phyloP scores from a whole-genome alignment of 2,888 invertebrate species.

The Drosophila emarginata region DNA sequence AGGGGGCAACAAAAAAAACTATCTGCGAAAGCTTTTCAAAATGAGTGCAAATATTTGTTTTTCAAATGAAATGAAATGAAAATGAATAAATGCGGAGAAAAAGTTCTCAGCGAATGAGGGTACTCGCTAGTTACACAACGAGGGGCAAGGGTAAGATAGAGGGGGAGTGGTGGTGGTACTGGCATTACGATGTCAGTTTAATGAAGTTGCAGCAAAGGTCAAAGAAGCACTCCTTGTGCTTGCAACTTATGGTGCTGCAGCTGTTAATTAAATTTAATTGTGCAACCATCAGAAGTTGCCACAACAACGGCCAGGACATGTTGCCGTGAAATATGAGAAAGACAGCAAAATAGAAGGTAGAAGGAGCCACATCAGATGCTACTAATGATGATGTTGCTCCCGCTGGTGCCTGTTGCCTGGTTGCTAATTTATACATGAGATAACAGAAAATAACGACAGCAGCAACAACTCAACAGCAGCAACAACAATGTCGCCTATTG shows the following conservation, averaged over 20 bases:
- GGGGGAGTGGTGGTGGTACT: not conserved
- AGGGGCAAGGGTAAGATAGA: not conserved
- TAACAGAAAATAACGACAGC: conserved; percentile 46
- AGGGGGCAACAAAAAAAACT: not conserved
- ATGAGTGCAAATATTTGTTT: conserved; percentile 65
- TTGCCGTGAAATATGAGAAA: conserved; percentile 43
- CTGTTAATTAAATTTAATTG: conserved; percentile 72
- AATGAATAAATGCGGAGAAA: conserved; percentile 57
- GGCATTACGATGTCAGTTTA: conserved; percentile 37
- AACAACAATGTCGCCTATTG: conserved; percentile 37
- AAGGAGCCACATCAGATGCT: conserved; percentile 38
- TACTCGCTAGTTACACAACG: no score
- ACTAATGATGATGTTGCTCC: conserved; percentile 41
- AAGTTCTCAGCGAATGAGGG: conserved; percentile 11
- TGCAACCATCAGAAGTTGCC: conserved; percentile 53
- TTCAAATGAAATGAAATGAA: conserved; percentile 68
- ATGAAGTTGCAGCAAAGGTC: conserved; percentile 53
- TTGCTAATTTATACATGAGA: conserved; percentile 67
- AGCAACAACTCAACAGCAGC: conserved; percentile 26
- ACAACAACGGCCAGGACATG: conserved; percentile 15
- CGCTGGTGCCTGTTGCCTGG: conserved; percentile 16
- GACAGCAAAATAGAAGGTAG: conserved; percentile 20
- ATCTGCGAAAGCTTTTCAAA: conserved; percentile 36
- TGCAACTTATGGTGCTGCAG: conserved; percentile 27
- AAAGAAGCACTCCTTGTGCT: conserved; percentile 30